Conservation (phyloP, 2,888 invertebrate genomes). For the Sceliomorpha sp. region DNA sequence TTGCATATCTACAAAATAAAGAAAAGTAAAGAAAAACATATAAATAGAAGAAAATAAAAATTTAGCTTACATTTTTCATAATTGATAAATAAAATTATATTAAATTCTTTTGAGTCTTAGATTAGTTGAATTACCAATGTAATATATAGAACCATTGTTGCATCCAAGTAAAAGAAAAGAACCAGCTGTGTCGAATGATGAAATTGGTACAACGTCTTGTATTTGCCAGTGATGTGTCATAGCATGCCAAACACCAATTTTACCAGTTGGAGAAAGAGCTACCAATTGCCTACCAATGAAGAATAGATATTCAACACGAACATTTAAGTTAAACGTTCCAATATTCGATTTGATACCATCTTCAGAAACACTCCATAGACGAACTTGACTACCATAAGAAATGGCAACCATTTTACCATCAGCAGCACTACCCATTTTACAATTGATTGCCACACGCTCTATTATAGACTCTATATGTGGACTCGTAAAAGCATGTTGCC, state of each 20-base stretch:
- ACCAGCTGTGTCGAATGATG: conserved; percentile 98
- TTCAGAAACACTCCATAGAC: conserved; percentile 90
- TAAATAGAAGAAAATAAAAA: too few relatives aligned
- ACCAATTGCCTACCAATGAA: conserved; percentile 99
- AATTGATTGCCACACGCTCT: conserved; percentile 95
- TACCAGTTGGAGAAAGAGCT: conserved; percentile 94
- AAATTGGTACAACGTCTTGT: conserved; percentile 96
- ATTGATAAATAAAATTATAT: too few relatives aligned
- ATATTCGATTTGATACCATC: conserved; percentile 88
- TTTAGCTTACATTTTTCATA: too few relatives aligned
- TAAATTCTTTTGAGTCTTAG: conserved; percentile 14
- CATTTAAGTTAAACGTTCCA: conserved; percentile 93
- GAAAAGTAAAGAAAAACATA: neutral
- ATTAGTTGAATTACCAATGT: conserved; percentile 87
- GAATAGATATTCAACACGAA: conserved; percentile 96
- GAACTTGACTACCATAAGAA: conserved; percentile 88
- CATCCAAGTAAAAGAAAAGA: conserved; percentile 97
- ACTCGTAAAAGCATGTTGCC: conserved; percentile 97
- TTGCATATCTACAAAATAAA: conserved; percentile 92
- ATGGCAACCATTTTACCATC: conserved; percentile 91
- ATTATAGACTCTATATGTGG: conserved; percentile 94
- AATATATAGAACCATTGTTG: conserved; percentile 97
- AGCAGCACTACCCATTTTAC: conserved; percentile 82
- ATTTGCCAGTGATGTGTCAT: conserved; percentile 99
- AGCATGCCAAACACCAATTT: conserved; percentile 99